Evolutionary conservation across 2,113 vertebrate species (phyloP).

Genomic region (Andinoacara biseriatus): DNA sequence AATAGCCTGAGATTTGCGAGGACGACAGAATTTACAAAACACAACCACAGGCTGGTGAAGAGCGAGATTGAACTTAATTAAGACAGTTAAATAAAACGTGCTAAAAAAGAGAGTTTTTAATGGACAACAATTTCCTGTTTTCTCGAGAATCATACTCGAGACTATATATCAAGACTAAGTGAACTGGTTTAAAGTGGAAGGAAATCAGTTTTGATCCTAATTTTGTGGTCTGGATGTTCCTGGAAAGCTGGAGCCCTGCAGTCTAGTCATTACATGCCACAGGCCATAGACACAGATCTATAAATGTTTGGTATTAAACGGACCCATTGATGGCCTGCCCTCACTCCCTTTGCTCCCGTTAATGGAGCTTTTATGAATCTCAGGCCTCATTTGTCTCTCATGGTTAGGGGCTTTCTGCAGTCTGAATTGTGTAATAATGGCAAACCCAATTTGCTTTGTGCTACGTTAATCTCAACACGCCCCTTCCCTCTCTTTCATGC

Average conservation of each 20-base stretch:
- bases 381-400: constrained; percentile 80
- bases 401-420: constrained; percentile 78
- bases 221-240: constrained; percentile 51
- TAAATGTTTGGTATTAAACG: constrained; percentile 75
- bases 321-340: constrained; percentile 69
- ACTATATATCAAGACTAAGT: constrained; percentile 3
- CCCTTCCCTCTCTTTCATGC: constrained; percentile 75
- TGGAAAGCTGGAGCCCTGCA: constrained; percentile 46
- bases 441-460: constrained; percentile 81
- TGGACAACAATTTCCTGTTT: background rate
- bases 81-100: constrained; percentile 6
- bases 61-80: constrained; percentile 8
- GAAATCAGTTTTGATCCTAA: constrained; percentile 58
- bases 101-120: background rate
- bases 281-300: constrained; percentile 67
- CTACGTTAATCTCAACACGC: constrained; percentile 77
- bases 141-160: background rate
- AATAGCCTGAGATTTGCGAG: background rate
- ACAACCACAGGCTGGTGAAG: background rate
- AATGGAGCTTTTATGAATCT: constrained; percentile 81
- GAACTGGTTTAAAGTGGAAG: constrained; percentile 8
- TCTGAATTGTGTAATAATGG: constrained; percentile 78
- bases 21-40: constrained; percentile 3
- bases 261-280: constrained; percentile 60
- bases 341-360: constrained; percentile 71